Evolutionary conservation across 2,113 vertebrate species (phyloP), one percentile per base, ranked within the genome.

Genomic region (Probosciger aterrimus): DNA sequence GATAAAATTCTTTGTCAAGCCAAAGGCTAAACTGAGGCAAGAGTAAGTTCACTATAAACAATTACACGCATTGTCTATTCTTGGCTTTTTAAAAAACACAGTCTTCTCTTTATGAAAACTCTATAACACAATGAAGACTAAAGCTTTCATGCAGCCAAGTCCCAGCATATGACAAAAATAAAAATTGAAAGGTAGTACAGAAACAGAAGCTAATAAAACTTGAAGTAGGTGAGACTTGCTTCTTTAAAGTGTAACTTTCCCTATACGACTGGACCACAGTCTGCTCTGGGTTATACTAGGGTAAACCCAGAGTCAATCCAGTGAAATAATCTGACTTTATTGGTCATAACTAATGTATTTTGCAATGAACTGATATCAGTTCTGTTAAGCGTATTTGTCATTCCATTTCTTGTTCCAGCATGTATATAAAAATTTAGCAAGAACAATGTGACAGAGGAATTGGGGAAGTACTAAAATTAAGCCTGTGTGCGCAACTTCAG

Each of bases 21-120:
- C 84, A 82, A 86, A 89, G 47, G 52, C 89, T 95, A 78, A 95
- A 95, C 4, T 57, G 91, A 94, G 92, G 88, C 93, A 93, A 95
- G 39, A 93, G 47, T 83, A 88, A 87, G 31, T 80, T 88, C 68
- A 55, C 64, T 86, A 52, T 82, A 80, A 94, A 95, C 49, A 94
- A 77, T 92, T 94, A 86, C 70, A 95, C 4, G 2, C 86, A 92
- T 83, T 95, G 19, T 94, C 77, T 93, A 77, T 92, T 88, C 65
- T 88, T 92, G 71, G 63, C 80, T 93, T 88, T 91, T 92, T 53
- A 50, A 70, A 96, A 95, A 95, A 64, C 52, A 82, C 77, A 18
- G 82, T 65, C 79, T 92, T 27, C 73, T 74, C 44, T 50, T 95
- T 73, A 92, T 28, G 67, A 92, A 81, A 86, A 37, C 41, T 63